Conservation (phyloP, 2,888 invertebrate genomes). For the Morpho deidamia region DNA sequence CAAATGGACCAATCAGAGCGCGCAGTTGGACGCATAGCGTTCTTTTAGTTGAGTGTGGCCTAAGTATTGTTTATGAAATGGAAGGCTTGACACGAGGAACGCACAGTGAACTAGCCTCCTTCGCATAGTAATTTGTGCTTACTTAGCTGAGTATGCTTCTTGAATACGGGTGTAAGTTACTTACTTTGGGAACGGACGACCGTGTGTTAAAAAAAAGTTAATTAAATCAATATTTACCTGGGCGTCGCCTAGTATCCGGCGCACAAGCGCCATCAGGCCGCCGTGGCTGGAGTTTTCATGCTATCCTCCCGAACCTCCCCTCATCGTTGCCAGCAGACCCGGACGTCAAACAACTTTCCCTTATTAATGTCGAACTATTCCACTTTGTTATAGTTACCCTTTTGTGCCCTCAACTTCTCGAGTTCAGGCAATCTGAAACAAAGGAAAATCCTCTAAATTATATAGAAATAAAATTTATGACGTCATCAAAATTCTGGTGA, state of each 20-base stretch:
- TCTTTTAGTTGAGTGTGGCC: too few relatives aligned
- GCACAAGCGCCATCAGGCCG: conserved; percentile 91
- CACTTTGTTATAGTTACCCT: conserved; percentile 40
- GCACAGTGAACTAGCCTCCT: too few relatives aligned
- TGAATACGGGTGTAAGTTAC: too few relatives aligned
- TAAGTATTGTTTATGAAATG: too few relatives aligned
- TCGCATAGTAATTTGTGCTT: too few relatives aligned
- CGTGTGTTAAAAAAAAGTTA: too few relatives aligned
- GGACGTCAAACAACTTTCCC: conserved; percentile 37
- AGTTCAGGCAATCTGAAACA: conserved; percentile 48
- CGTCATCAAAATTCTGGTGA: too few relatives aligned
- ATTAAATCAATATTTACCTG: conserved; percentile 75
- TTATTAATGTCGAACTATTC: conserved; percentile 41
- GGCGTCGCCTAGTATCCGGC: conserved; percentile 91
- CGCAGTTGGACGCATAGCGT: too few relatives aligned
- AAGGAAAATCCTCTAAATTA: conserved; percentile 31
- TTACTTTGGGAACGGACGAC: too few relatives aligned
- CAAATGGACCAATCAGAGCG: too few relatives aligned
- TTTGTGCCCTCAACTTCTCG: conserved; percentile 27
- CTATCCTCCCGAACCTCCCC: conserved; percentile 64
- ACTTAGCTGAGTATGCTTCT: too few relatives aligned
- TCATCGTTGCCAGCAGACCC: conserved; percentile 41
- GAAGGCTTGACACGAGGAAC: too few relatives aligned
- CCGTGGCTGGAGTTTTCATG: conserved; percentile 78
- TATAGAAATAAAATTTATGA: not conserved